A percentile compares a stretch with the other conserved stretches of the same genome.
Evolutionary conservation across 2,888 invertebrate genomes (phyloP).

Genomic region (Lymantria dispar): DNA sequence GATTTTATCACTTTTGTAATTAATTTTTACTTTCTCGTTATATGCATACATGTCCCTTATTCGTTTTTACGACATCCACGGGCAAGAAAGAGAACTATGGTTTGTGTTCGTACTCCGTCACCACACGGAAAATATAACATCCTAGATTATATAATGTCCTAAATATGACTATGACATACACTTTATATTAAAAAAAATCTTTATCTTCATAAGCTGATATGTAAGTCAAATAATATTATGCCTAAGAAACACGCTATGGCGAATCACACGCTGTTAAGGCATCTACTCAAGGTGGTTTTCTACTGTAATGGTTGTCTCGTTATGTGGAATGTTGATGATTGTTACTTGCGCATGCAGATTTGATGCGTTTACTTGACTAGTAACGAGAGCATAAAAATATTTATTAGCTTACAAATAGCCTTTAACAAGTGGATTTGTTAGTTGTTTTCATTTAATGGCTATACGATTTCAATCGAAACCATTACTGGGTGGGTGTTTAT

Average conservation of each 20-base stretch:
- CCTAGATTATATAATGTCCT: conserved; percentile 10
- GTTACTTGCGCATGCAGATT: conserved; percentile 48
- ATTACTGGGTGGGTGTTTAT: conserved; percentile 10
- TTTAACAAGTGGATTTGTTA: conserved; percentile 20
- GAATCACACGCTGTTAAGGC: conserved; percentile 34
- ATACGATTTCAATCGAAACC: conserved; percentile 3
- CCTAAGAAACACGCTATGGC: conserved; percentile 17
- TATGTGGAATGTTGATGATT: conserved; percentile 42
- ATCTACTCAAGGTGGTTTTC: conserved; percentile 37
- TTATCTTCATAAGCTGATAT: too few relatives aligned
- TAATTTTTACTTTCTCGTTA: conserved; percentile 1
- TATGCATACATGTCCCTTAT: too few relatives aligned
- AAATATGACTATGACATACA: too few relatives aligned
- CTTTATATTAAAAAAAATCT: too few relatives aligned
- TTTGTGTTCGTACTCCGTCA: too few relatives aligned
- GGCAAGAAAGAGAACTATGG: too few relatives aligned
- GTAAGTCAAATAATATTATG: neutral
- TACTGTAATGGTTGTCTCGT: conserved; percentile 37
- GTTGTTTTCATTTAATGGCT: conserved; percentile 10
- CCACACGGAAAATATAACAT: too few relatives aligned
- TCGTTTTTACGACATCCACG: too few relatives aligned
- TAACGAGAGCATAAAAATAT: conserved; percentile 46
- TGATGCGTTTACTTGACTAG: conserved; percentile 36
- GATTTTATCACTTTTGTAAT: too few relatives aligned
- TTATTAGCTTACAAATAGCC: conserved; percentile 39